phyloP scores from a whole-genome alignment of 2,888 invertebrate species.

The Lamellibrachia satsuma region DNA sequence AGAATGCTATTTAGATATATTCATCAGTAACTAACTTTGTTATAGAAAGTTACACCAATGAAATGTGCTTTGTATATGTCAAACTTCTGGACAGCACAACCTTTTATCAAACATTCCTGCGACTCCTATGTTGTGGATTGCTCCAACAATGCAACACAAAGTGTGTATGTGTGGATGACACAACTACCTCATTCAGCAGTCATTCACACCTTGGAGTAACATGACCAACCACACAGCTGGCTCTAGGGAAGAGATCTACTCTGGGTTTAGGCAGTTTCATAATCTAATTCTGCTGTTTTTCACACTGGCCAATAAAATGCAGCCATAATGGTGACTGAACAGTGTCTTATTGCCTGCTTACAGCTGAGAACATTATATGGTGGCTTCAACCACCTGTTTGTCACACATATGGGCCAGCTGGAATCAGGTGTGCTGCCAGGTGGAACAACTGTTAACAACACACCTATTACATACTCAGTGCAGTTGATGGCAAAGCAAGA shows the following conservation, averaged over 20 bases:
- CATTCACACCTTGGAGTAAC: conserved; percentile 6
- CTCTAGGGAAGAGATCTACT: too few species aligned
- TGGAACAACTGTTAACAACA: not conserved
- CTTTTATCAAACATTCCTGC: not conserved
- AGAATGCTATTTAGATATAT: not conserved
- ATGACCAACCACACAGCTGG: not conserved
- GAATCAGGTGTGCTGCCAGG: not conserved
- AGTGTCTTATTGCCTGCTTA: not conserved
- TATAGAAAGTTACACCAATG: not conserved
- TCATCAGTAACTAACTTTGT: not conserved
- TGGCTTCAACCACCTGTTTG: not conserved
- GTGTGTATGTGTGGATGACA: not conserved
- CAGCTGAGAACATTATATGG: not conserved
- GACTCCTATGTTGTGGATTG: not conserved
- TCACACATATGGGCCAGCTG: not conserved
- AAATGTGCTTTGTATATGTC: not conserved
- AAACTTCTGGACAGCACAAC: not conserved
- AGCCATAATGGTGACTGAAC: not conserved
- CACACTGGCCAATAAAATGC: not conserved
- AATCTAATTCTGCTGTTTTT: conserved; percentile 17
- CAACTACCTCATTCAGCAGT: not conserved
- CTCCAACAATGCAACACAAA: not conserved
- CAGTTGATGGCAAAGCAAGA: not conserved
- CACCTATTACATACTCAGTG: not conserved
- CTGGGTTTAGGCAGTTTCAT: not conserved